Conservation (phyloP, 2,888 invertebrate genomes). For the Lamellibrachia columna region DNA sequence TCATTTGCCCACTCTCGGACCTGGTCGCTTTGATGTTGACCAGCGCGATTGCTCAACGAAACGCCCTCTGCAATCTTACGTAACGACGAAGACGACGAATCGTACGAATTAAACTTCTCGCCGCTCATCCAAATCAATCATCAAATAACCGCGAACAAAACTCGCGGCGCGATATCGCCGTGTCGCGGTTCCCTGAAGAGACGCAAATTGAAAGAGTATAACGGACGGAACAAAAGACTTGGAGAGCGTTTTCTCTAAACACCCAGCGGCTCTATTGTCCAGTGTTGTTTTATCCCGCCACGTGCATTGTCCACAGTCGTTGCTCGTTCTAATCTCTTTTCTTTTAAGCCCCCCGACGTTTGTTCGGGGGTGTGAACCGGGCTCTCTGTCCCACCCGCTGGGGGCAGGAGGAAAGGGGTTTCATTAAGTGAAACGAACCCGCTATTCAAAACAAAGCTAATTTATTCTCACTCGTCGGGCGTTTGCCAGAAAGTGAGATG, state of each 20-base stretch:
- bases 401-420: neutral
- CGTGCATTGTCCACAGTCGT: neutral
- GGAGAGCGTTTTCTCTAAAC: neutral
- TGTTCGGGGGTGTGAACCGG: neutral
- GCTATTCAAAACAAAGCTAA: neutral
- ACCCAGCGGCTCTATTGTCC: neutral
- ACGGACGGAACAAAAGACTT: neutral
- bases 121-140: neutral
- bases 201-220: neutral
- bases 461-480: neutral
- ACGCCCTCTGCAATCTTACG: neutral
- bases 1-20: neutral
- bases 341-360: neutral
- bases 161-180: neutral
- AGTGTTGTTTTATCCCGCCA: neutral
- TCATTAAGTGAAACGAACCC: slow-evolving; percentile 16
- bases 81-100: neutral
- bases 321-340: slow-evolving; percentile 10
- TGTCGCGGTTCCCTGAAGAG: neutral
- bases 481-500: neutral
- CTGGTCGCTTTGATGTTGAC: neutral
- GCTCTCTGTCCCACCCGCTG: neutral
- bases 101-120: slow-evolving; percentile 6
- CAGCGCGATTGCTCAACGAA: neutral
- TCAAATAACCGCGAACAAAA: neutral